Conservation (phyloP, 2,888 invertebrate species). For the Dryobota labecula region DNA sequence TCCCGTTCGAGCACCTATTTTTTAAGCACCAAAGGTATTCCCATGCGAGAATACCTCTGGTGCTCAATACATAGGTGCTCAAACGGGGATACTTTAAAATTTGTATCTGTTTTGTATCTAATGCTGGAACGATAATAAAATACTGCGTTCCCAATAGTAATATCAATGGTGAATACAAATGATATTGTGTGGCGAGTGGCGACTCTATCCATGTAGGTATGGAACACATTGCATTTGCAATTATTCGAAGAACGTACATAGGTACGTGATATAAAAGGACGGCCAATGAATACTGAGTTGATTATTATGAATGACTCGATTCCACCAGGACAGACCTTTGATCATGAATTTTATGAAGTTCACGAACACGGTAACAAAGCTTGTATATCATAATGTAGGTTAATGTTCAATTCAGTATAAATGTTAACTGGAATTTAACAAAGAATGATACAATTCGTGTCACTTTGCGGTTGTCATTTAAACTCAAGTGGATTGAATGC, state of each 20-base stretch:
- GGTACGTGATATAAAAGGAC: conserved; percentile 54
- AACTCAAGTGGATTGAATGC: conserved; percentile 6
- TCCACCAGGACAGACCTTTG: conserved; percentile 10
- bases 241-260: conserved; percentile 66
- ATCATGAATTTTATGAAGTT: conserved; percentile 28
- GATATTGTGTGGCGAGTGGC: conserved; percentile 54
- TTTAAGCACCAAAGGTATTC: too few species aligned
- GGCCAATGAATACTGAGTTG: conserved; percentile 56
- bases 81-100: conserved; percentile 59
- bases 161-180: conserved; percentile 71
- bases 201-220: conserved; percentile 34
- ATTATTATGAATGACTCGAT: conserved; percentile 42
- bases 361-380: background rate
- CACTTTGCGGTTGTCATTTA: conserved; percentile 24
- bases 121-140: conserved; percentile 58
- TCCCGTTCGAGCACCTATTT: too few species aligned
- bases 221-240: conserved; percentile 61
- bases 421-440: conserved; percentile 6
- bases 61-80: too few species aligned
- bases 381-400: conserved; percentile 19
- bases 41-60: too few species aligned
- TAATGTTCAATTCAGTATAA: conserved; percentile 33
- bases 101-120: conserved; percentile 48
- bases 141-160: conserved; percentile 58
- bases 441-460: conserved; percentile 25